Percentiles rank a stretch among this genome's conserved stretches.
phyloP scores from a whole-genome alignment of 2,797 vertebrate genomes.

The Myiothlypis coronata region DNA sequence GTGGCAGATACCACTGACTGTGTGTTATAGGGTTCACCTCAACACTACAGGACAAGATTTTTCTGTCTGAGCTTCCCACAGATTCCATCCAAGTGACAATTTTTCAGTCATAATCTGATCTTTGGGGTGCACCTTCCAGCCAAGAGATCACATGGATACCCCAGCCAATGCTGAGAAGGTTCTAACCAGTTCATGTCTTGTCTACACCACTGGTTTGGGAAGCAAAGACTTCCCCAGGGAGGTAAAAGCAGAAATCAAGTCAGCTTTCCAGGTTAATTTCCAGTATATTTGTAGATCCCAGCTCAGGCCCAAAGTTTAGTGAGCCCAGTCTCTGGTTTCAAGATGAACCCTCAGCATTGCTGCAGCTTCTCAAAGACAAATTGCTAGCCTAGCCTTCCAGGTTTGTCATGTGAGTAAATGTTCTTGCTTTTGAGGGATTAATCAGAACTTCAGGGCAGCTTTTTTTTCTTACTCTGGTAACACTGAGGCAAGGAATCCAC shows the following conservation, averaged over 20 bases:
- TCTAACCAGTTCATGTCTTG: background rate
- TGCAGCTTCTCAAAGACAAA: background rate
- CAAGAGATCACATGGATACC: background rate
- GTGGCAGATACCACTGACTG: background rate
- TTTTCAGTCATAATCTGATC: background rate
- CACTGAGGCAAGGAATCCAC: background rate
- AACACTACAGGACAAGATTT: background rate
- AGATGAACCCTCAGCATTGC: background rate
- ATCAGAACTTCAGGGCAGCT: background rate
- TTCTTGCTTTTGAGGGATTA: slow-evolving; percentile 30
- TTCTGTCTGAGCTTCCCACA: background rate
- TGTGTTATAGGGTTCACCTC: background rate
- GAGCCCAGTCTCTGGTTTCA: background rate
- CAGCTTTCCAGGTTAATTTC: background rate
- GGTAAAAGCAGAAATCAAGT: background rate
- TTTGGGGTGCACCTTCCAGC: background rate
- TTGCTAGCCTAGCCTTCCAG: background rate
- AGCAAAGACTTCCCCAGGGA: background rate
- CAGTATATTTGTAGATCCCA: background rate
- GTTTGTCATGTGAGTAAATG: background rate
- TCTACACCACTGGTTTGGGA: background rate
- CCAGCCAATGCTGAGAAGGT: background rate
- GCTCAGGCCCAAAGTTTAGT: background rate
- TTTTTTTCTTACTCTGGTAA: slow-evolving; percentile 12
- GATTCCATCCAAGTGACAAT: background rate